Percentiles rank a stretch among this genome's conserved stretches.
phyloP scores from a whole-genome alignment of 2,888 invertebrate species.

The Archaeoteleia sp. region DNA sequence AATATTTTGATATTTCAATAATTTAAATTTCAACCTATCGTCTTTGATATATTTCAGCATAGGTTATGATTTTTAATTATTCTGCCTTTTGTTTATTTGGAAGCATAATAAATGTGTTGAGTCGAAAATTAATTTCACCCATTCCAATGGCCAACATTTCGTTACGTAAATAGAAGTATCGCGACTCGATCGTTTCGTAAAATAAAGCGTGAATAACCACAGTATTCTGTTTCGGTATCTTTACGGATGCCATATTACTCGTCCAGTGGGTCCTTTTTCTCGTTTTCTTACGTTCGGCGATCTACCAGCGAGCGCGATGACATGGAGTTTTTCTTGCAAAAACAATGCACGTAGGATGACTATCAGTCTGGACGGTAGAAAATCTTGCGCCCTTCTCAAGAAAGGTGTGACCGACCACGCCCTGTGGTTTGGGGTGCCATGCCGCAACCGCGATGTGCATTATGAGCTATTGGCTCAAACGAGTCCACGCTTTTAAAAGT shows the following conservation, averaged over 20 bases:
- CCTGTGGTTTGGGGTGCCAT: slow-evolving; percentile 55
- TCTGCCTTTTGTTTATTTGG: no score
- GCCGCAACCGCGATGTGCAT: slow-evolving; percentile 62
- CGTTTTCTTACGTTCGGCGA: slow-evolving; percentile 16
- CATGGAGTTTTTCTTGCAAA: slow-evolving; percentile 67
- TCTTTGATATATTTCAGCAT: no score
- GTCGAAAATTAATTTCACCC: slow-evolving; percentile 22
- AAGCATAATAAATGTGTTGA: slow-evolving; percentile 23
- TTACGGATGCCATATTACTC: slow-evolving; percentile 25
- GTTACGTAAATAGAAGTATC: slow-evolving; percentile 29
- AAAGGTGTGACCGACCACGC: slow-evolving; percentile 73
- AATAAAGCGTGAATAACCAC: slow-evolving; percentile 40
- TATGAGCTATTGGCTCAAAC: slow-evolving; percentile 59
- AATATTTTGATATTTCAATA: no score
- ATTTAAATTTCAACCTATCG: no score
- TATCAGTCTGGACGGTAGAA: slow-evolving; percentile 59
- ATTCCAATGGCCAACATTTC: slow-evolving; percentile 10
- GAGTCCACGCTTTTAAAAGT: slow-evolving; percentile 15
- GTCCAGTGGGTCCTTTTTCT: slow-evolving; percentile 31
- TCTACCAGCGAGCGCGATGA: slow-evolving; percentile 58
- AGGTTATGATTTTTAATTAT: no score
- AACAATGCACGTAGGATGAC: slow-evolving; percentile 68
- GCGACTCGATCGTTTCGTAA: slow-evolving; percentile 32
- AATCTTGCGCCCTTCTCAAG: slow-evolving; percentile 60
- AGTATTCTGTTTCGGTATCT: slow-evolving; percentile 38